Conservation (phyloP, 37 sponge, comb jelly and placozoan genomes). For the Geodia barretti region DNA sequence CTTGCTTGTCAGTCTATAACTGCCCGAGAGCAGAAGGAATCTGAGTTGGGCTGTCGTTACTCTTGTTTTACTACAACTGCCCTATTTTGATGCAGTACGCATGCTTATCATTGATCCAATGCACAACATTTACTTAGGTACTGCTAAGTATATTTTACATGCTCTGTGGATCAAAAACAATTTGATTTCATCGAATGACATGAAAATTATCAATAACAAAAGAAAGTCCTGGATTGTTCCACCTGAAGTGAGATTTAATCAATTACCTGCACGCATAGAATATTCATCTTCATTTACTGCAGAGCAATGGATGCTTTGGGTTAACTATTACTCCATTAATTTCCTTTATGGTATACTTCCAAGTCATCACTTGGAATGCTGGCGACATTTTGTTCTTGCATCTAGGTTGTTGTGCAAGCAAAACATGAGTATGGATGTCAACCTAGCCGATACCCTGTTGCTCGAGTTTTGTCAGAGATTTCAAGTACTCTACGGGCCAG, state of each 20-base stretch:
- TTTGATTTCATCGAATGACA: neutral
- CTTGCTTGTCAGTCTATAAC: neutral
- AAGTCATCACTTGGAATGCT: conserved; percentile 29
- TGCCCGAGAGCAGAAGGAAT: neutral
- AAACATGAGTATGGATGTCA: neutral
- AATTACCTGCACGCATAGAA: neutral
- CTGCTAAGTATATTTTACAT: neutral
- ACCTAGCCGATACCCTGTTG: conserved; percentile 17
- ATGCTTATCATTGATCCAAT: conserved; percentile 16
- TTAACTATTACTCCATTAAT: conserved; percentile 10
- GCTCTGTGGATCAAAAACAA: neutral
- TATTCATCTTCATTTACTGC: conserved; percentile 30
- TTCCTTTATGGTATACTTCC: conserved; percentile 1
- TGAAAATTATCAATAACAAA: neutral
- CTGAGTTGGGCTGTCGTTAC: conserved; percentile 11
- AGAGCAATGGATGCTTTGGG: conserved; percentile 42
- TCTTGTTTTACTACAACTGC: conserved; percentile 21
- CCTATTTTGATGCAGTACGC: conserved; percentile 31
- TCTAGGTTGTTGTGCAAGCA: conserved; percentile 30
- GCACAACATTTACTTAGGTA: conserved; percentile 25
- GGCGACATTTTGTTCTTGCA: conserved; percentile 39
- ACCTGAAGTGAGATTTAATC: neutral
- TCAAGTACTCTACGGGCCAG: conserved; percentile 4
- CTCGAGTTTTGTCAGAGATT: conserved; percentile 19
- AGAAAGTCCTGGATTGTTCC: neutral